A percentile compares a stretch with the other conserved stretches of the same genome.
Evolutionary conservation across 2,797 vertebrate species (phyloP).

Genomic region (Carapus acus): DNA sequence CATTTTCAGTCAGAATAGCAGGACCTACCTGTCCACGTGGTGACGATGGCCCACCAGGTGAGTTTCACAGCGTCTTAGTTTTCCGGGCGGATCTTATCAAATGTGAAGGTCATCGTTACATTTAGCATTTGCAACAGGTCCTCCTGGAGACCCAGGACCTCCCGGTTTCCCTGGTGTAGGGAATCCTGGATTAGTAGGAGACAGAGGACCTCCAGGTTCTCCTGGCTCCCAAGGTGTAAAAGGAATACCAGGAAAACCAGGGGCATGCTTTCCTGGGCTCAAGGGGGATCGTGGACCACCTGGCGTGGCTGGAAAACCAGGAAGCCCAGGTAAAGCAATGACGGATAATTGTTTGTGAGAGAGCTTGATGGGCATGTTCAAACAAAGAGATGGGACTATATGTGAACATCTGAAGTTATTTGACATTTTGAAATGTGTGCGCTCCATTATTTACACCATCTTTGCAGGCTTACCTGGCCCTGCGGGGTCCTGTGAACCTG

Average conservation of each 20-base stretch:
- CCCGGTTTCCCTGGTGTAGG: constrained; percentile 20
- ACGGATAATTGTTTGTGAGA: not conserved
- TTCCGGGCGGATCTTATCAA: too few species aligned
- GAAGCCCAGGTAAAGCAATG: constrained; percentile 65
- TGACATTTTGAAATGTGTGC: too few species aligned
- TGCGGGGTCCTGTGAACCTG: constrained; percentile 67
- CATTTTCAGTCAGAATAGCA: constrained; percentile 32
- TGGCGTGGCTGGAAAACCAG: constrained; percentile 73
- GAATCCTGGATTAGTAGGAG: constrained; percentile 46
- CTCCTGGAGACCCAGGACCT: constrained; percentile 70
- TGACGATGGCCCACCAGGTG: constrained; percentile 72
- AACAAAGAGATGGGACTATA: too few species aligned
- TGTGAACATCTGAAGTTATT: too few species aligned
- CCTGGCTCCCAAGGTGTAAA: constrained; percentile 36
- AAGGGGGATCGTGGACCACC: constrained; percentile 78
- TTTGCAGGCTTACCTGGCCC: constrained; percentile 62
- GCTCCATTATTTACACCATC: not conserved
- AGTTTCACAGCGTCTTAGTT: constrained; percentile 41
- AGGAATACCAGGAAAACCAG: constrained; percentile 42
- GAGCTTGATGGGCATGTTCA: too few species aligned
- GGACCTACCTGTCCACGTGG: constrained; percentile 45
- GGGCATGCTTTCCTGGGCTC: constrained; percentile 61
- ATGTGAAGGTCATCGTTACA: not conserved
- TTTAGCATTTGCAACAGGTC: constrained; percentile 60
- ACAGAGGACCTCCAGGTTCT: constrained; percentile 44